Conservation (phyloP, 1,140 invertebrate species). For the Drosophila biarmipes region DNA sequence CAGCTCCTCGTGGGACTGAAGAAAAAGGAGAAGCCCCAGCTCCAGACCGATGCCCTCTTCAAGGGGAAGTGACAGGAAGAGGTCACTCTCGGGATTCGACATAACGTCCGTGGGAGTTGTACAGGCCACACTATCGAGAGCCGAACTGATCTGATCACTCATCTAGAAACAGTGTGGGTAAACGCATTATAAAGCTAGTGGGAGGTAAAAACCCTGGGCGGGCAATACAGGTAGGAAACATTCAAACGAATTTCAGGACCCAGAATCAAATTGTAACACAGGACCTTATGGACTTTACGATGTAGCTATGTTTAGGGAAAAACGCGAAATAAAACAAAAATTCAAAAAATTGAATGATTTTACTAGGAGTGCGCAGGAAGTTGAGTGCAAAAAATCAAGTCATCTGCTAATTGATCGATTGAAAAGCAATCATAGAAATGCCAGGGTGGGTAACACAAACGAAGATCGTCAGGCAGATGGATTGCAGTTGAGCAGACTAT, state of each 20-base stretch:
- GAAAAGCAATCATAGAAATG: constrained; percentile 6
- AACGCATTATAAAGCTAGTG: not conserved
- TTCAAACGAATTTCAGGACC: not conserved
- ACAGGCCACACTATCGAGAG: not conserved
- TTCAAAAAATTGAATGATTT: not conserved
- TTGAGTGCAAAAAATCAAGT: not conserved
- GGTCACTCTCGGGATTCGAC: not conserved
- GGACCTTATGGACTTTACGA: not conserved
- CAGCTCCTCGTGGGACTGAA: constrained; percentile 93
- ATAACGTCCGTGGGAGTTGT: not conserved
- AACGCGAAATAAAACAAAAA: not conserved
- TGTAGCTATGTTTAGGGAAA: not conserved
- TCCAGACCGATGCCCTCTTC: constrained; percentile 86
- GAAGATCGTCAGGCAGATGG: not conserved
- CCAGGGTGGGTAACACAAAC: not conserved
- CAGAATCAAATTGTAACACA: too few relatives aligned
- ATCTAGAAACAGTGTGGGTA: not conserved
- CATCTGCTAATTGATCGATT: constrained; percentile 5
- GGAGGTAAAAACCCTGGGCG: not conserved
- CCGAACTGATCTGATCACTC: constrained; percentile 6
- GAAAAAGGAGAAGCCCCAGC: constrained; percentile 90
- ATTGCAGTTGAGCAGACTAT: constrained; percentile 17
- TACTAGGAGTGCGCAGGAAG: too few relatives aligned
- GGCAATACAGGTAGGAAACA: not conserved
- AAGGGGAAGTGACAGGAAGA: constrained; percentile 6